These are phyloP conservation scores for Theristicus caerulescens DNA, from an alignment of 2,113 vertebrate genomes.

Conservation along the genomic window DNA sequence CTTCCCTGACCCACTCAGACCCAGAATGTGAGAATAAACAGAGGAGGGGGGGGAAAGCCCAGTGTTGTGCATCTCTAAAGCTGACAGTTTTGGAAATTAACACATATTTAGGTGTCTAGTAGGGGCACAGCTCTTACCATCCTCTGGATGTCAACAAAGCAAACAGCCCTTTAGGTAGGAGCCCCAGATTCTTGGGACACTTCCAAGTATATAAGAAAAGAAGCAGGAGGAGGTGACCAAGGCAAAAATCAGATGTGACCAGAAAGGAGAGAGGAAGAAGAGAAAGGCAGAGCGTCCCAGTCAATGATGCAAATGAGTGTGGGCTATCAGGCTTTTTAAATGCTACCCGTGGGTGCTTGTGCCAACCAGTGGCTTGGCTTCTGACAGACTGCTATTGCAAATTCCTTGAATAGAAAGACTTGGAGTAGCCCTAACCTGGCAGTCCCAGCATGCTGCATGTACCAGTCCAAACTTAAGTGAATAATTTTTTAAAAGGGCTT, in stretches of 20 bases:
- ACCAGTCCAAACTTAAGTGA: not conserved
- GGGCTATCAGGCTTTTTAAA: not conserved
- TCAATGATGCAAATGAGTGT: not conserved
- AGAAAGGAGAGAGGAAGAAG: not conserved
- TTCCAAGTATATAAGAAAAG: not conserved
- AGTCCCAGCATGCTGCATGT: not conserved
- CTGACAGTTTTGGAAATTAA: not conserved
- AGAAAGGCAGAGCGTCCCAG: not conserved
- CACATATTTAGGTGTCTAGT: no score
- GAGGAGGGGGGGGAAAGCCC: rapidly evolving
- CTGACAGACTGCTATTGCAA: not conserved
- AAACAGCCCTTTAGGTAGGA: not conserved
- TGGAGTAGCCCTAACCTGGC: not conserved
- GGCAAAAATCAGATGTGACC: not conserved
- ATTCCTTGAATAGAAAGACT: not conserved
- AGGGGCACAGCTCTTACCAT: not conserved
- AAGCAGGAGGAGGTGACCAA: not conserved
- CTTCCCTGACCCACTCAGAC: not conserved
- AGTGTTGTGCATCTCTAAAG: not conserved
- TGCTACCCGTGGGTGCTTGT: rapidly evolving
- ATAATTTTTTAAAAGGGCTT: not conserved
- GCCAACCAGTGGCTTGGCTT: not conserved
- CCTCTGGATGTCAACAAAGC: not conserved
- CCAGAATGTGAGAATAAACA: not conserved
- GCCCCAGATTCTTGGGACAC: not conserved